Conservation (phyloP, 2,888 invertebrate species). For the Diarsia dahlii region DNA sequence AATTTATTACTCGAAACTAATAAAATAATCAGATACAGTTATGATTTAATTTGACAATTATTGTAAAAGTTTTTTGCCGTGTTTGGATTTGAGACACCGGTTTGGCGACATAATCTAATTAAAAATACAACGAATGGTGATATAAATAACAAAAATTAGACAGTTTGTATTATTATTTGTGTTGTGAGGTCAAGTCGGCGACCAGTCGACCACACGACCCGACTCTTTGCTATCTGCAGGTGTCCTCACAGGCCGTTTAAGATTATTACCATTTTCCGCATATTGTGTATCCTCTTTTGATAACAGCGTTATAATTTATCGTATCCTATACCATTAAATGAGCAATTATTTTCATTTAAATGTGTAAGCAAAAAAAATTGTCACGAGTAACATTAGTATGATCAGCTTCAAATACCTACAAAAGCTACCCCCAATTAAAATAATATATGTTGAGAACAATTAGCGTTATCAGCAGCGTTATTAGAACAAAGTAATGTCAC, state of each 20-base stretch:
- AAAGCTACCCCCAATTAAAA: neutral
- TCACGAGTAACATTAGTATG: too few relatives aligned
- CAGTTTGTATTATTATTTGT: slow-evolving; percentile 22
- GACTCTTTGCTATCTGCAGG: slow-evolving; percentile 7
- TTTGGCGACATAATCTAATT: slow-evolving; percentile 55
- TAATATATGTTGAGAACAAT: slow-evolving; percentile 36
- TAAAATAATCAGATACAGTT: slow-evolving; percentile 56
- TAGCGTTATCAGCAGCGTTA: slow-evolving; percentile 40
- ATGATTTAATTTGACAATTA: slow-evolving; percentile 60
- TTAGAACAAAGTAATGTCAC: slow-evolving; percentile 53
- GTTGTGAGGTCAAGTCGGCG: slow-evolving; percentile 8
- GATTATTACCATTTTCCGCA: slow-evolving; percentile 1
- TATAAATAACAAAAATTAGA: slow-evolving; percentile 31
- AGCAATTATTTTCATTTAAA: neutral
- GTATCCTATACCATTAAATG: neutral
- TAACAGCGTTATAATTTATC: neutral
- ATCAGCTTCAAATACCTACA: neutral
- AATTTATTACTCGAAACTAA: slow-evolving; percentile 47
- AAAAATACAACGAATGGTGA: slow-evolving; percentile 30
- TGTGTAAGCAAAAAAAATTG: neutral
- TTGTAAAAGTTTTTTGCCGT: slow-evolving; percentile 37
- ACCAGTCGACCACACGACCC: slow-evolving; percentile 3
- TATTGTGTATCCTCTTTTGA: neutral
- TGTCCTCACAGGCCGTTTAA: slow-evolving; percentile 1
- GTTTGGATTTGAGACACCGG: slow-evolving; percentile 43